A percentile compares a stretch with the other conserved stretches of the same genome.
Evolutionary conservation across 2,888 invertebrate genomes (phyloP).

Genomic region (Caenorhabditis plicata): DNA sequence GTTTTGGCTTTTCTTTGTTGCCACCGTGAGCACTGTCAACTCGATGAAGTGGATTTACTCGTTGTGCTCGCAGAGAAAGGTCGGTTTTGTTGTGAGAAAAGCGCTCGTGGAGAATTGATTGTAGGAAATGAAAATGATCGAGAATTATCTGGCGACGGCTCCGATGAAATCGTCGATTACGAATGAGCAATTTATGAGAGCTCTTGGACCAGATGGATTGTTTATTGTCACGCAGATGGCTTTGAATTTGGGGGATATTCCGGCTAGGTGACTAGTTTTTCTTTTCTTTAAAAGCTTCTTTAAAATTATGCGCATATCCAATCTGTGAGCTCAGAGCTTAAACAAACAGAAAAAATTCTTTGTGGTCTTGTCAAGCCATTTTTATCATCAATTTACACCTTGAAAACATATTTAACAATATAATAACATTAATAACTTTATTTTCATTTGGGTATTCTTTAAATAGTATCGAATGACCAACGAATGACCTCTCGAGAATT

Average conservation of each 20-base stretch:
- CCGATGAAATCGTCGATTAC: slow-evolving; percentile 16
- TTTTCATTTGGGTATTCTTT: too few relatives aligned
- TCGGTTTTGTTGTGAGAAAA: neutral
- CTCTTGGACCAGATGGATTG: slow-evolving; percentile 57
- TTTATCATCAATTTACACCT: too few relatives aligned
- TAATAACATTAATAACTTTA: too few relatives aligned
- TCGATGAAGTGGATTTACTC: slow-evolving; percentile 49
- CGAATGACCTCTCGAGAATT: too few relatives aligned
- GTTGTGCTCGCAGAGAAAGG: slow-evolving; percentile 37
- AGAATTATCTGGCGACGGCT: slow-evolving; percentile 30
- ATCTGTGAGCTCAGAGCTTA: too few relatives aligned
- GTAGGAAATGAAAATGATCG: slow-evolving; percentile 23
- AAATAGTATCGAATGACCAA: too few relatives aligned
- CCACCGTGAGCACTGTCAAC: slow-evolving; percentile 52
- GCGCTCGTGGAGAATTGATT: neutral
- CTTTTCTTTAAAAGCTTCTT: too few relatives aligned
- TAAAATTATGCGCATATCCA: too few relatives aligned
- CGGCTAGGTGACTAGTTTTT: slow-evolving; percentile 59
- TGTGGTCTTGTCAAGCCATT: too few relatives aligned
- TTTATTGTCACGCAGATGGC: slow-evolving; percentile 62
- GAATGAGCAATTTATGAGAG: slow-evolving; percentile 32
- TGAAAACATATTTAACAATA: too few relatives aligned
- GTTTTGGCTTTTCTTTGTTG: slow-evolving; percentile 64
- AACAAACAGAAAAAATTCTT: too few relatives aligned
- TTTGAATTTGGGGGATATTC: slow-evolving; percentile 61